Evolutionary conservation across 64 coral and sea anemone genomes (phyloP).

Genomic region (Stylophora pistillata): DNA sequence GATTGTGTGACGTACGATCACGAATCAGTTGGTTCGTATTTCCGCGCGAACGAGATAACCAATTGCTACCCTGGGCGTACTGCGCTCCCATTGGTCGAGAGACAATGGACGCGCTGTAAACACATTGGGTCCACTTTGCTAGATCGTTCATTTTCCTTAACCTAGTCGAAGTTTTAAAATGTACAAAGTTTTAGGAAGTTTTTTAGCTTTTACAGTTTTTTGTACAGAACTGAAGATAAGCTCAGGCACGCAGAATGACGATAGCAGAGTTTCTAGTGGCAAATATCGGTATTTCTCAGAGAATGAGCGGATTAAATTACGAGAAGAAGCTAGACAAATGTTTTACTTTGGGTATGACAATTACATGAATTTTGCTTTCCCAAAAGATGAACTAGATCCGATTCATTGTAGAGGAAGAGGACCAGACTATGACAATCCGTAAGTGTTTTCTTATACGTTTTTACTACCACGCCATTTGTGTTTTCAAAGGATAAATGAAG

Average conservation of each 20-base stretch:
- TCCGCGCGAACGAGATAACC: slow-evolving; percentile 14
- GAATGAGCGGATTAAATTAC: slow-evolving; percentile 77
- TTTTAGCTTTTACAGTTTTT: slow-evolving; percentile 7
- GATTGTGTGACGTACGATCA: too few species aligned
- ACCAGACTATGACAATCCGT: slow-evolving; percentile 93
- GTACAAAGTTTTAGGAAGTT: not conserved
- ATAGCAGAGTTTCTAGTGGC: not conserved
- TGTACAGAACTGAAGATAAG: not conserved
- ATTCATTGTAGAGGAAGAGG: slow-evolving; percentile 99
- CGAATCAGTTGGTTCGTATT: not conserved
- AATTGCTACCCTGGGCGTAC: slow-evolving; percentile 28
- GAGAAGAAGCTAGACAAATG: slow-evolving; percentile 90
- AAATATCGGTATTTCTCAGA: slow-evolving; percentile 91
- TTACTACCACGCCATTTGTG: not conserved
- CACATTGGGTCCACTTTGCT: not conserved
- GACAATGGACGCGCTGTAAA: not conserved
- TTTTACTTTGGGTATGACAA: slow-evolving; percentile 97
- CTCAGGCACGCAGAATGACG: not conserved
- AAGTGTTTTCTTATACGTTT: slow-evolving; percentile 37
- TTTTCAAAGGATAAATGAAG: not conserved
- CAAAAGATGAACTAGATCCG: slow-evolving; percentile 93
- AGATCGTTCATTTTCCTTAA: not conserved
- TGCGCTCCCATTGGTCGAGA: slow-evolving; percentile 9
- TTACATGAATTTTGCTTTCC: slow-evolving; percentile 98
- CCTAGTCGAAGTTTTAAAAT: not conserved